These are phyloP conservation scores for Pseudomyrmex concolor DNA, from an alignment of 1,140 invertebrate genomes.

Conservation along the genomic window DNA sequence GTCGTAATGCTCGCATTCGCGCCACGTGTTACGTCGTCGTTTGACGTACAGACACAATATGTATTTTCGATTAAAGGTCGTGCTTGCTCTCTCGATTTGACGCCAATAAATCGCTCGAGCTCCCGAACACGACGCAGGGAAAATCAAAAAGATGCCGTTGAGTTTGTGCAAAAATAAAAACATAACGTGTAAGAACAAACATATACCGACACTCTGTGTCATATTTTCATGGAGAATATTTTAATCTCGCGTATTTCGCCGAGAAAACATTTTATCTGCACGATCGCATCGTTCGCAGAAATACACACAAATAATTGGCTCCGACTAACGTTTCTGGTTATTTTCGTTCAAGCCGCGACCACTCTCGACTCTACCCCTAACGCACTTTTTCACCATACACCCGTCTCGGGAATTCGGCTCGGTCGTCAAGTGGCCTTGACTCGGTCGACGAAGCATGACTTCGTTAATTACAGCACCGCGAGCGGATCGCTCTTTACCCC, in stretches of 20 bases:
- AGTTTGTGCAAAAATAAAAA: background rate
- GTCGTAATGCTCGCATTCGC: background rate
- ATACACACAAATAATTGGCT: no score
- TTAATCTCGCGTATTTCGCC: background rate
- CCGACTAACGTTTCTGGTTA: background rate
- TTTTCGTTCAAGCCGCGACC: slow-evolving; percentile 10
- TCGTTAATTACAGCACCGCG: slow-evolving; percentile 51
- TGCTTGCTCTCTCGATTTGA: slow-evolving; percentile 26
- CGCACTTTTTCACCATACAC: slow-evolving; percentile 27
- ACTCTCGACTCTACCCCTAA: background rate
- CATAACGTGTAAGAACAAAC: no score
- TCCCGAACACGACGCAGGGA: background rate
- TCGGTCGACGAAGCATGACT: slow-evolving; percentile 59
- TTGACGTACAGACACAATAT: slow-evolving; percentile 27
- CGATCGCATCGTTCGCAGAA: no score
- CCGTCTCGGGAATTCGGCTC: slow-evolving; percentile 54
- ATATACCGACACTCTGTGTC: no score
- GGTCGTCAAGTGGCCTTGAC: slow-evolving; percentile 59
- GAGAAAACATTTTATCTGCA: background rate
- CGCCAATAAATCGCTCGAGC: slow-evolving; percentile 32
- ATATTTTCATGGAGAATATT: background rate
- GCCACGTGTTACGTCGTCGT: background rate
- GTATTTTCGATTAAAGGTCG: slow-evolving; percentile 37
- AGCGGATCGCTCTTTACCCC: slow-evolving; percentile 45
- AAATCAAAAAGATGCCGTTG: slow-evolving; percentile 13